Base-by-base conservation (phyloP, 2,888 invertebrate genomes). In the Cantharis flavilabris region DNA sequence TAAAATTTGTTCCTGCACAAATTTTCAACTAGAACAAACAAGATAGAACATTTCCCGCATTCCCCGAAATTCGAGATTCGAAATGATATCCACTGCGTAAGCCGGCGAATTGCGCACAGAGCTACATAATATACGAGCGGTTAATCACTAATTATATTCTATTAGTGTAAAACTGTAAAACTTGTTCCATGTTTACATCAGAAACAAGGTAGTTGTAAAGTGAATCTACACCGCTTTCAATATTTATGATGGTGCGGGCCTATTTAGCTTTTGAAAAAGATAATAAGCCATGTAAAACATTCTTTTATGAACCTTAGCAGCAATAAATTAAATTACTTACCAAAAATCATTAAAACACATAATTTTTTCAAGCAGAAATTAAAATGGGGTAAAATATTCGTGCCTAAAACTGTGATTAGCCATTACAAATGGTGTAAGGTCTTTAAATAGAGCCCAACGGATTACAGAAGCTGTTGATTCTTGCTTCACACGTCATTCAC, bases 401-500 rank as follows among this genome's bases (percentile, higher is more conserved):
- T 49, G 49, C 62, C 72, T 67, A 18, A 26, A 69, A 69, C 14
- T 63, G 73, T 26, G 63, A 73, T 70, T 62, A 62, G 62, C 23
- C 62, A 70, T 73, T 30, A 69, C 30, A 69, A 67, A 49, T 49
- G 67, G 72, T 70, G 73, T 73, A 74, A 74, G 65, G 67, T 75
- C 71, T 75, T 71, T 71, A 75, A 75, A 75, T 75, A 75, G 75
- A 75, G 75, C 69, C 33, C 63, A 23, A 67, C 65, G 71, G 62
- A 69, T 72, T 72, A 77, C 70, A 72, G 73, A 69, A 82, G 80
- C 83, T 82, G 81, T 82, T 82, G 81, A 84, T 85, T 81, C 80
- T 77, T 69, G 18, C 49, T 83, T 79, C 82, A 84, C 82, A 84
- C 84, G 86, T 86, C 86, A 85, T 84, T 86, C 84, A 85, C 85